These are phyloP conservation scores for Sinotaia quadrata DNA, from an alignment of 2,888 invertebrate species.

Conservation along the genomic window DNA sequence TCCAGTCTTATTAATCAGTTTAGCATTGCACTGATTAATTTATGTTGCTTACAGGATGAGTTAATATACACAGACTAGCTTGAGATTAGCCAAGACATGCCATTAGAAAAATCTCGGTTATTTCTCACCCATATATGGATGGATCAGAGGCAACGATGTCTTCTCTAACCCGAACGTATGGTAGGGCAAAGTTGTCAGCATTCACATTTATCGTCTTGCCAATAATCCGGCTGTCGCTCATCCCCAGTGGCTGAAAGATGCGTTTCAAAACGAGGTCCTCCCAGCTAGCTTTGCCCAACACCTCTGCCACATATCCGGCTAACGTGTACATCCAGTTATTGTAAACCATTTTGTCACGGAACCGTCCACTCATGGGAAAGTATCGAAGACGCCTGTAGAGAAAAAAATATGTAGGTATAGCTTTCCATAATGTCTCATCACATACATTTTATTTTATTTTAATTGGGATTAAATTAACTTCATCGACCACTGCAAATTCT, in stretches of 20 bases:
- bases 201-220: conserved; percentile 9
- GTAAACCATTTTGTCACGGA: conserved; percentile 24
- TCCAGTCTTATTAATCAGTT: too few species aligned
- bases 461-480: too few species aligned
- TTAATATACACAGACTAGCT: too few species aligned
- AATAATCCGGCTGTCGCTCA: conserved; percentile 19
- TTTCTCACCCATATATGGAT: conserved; percentile 10
- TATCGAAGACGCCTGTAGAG: conserved; percentile 4
- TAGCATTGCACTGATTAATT: too few species aligned
- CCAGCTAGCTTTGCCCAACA: conserved; percentile 21
- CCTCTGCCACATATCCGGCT: conserved; percentile 14
- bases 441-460: too few species aligned
- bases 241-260: conserved; percentile 21
- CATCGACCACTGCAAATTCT: too few species aligned
- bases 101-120: too few species aligned
- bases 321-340: conserved; percentile 35
- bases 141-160: conserved; percentile 16
- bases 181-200: conserved; percentile 23
- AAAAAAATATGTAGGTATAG: not conserved
- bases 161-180: conserved; percentile 12
- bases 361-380: not conserved
- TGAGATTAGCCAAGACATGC: too few species aligned
- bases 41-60: too few species aligned
- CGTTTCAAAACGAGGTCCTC: conserved; percentile 17
- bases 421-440: not conserved